Percentiles rank a stretch among this genome's conserved stretches.
Conservation (phyloP, 2,888 invertebrate genomes). For the Neoascia interrupta region DNA sequence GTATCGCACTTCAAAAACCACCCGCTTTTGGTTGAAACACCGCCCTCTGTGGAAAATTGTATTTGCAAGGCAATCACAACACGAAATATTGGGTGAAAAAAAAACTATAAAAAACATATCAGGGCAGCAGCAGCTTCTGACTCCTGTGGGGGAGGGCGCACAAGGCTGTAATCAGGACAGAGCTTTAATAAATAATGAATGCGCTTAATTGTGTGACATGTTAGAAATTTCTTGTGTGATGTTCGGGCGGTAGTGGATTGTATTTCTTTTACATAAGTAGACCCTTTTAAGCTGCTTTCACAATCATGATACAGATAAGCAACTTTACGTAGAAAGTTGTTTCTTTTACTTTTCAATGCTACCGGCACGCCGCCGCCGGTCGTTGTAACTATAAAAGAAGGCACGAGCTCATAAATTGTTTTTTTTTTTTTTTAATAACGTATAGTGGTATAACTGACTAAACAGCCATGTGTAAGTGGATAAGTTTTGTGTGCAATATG, state of each 20-base stretch:
- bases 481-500: too few species aligned
- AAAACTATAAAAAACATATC: slow-evolving; percentile 22
- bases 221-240: too few species aligned
- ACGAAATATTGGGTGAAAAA: slow-evolving; percentile 22
- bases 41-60: slow-evolving; percentile 40
- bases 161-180: slow-evolving; percentile 8
- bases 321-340: slow-evolving; percentile 6
- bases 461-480: too few species aligned
- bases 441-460: too few species aligned
- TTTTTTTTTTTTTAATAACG: too few species aligned
- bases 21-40: neutral
- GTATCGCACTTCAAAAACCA: slow-evolving; percentile 9
- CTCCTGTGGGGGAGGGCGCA: slow-evolving; percentile 2
- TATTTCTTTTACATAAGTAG: slow-evolving; percentile 42
- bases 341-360: slow-evolving; percentile 7
- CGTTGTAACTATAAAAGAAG: neutral
- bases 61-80: slow-evolving; percentile 48
- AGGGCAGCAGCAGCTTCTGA: slow-evolving; percentile 4
- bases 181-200: slow-evolving; percentile 56
- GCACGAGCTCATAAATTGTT: slow-evolving; percentile 48
- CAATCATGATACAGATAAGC: slow-evolving; percentile 32
- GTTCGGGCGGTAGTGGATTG: too few species aligned
- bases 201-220: slow-evolving; percentile 56
- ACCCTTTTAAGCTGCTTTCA: slow-evolving; percentile 49
- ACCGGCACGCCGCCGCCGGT: too few species aligned